phyloP scores from a whole-genome alignment of 2,888 invertebrate genomes.

The Petrophora chlorosata region DNA sequence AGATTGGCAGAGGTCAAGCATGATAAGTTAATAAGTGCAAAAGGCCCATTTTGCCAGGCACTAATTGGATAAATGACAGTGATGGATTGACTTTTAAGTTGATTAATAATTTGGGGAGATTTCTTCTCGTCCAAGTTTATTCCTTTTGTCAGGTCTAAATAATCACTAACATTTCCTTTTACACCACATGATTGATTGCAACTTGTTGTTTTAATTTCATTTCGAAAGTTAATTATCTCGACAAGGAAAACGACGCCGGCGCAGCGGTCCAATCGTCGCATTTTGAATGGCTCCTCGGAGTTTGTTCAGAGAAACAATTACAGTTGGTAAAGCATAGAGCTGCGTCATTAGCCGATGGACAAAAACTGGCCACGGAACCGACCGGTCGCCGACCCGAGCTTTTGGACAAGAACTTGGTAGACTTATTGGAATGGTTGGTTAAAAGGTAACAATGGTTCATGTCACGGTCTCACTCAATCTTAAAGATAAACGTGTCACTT shows the following conservation, averaged over 20 bases:
- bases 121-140: too few species aligned
- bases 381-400: constrained; percentile 51
- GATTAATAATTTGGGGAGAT: too few species aligned
- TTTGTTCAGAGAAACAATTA: constrained; percentile 64
- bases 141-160: background rate
- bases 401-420: constrained; percentile 21
- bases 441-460: too few species aligned
- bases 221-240: constrained; percentile 26
- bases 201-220: constrained; percentile 17
- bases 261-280: constrained; percentile 30
- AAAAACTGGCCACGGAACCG: constrained; percentile 45
- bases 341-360: constrained; percentile 51
- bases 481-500: too few species aligned
- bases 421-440: too few species aligned
- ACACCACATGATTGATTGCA: constrained; percentile 14
- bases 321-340: constrained; percentile 42
- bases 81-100: too few species aligned
- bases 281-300: constrained; percentile 35
- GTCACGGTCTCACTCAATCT: too few species aligned
- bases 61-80: too few species aligned
- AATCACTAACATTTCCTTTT: background rate
- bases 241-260: constrained; percentile 35
- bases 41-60: too few species aligned
- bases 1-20: too few species aligned
- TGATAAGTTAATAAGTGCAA: too few species aligned